phyloP scores from a whole-genome alignment of 2,113 vertebrate genomes.

The Tiliqua scincoides region DNA sequence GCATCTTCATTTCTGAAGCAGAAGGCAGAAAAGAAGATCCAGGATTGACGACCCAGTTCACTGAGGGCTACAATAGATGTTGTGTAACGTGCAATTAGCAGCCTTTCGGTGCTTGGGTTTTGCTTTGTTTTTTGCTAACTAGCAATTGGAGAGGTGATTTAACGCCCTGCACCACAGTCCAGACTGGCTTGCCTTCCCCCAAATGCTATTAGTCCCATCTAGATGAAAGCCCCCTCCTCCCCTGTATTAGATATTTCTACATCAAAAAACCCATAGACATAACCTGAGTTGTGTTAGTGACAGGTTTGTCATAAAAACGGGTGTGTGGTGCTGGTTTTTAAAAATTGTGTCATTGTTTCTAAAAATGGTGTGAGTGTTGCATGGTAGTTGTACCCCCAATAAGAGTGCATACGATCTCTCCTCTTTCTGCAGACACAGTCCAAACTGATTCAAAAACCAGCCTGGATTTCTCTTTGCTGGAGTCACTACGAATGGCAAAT shows the following conservation, averaged over 20 bases:
- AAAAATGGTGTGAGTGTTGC: neutral
- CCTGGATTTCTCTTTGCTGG: conserved; percentile 71
- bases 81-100: too few species aligned
- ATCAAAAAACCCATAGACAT: neutral
- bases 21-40: neutral
- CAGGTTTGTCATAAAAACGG: neutral
- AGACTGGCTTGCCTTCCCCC: too few species aligned
- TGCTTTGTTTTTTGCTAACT: too few species aligned
- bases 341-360: neutral
- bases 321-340: neutral
- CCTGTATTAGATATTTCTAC: neutral
- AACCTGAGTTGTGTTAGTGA: neutral
- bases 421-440: conserved; percentile 57
- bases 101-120: too few species aligned
- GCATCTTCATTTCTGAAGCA: neutral
- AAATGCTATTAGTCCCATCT: too few species aligned
- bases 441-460: conserved; percentile 66
- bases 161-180: too few species aligned
- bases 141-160: too few species aligned
- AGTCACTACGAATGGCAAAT: conserved; percentile 52
- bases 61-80: neutral
- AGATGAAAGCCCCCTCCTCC: too few species aligned
- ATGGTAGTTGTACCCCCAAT: neutral
- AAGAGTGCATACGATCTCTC: neutral
- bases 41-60: neutral